Base-by-base conservation (phyloP, 2,888 invertebrate species). In the Ctenicera cuprea region DNA sequence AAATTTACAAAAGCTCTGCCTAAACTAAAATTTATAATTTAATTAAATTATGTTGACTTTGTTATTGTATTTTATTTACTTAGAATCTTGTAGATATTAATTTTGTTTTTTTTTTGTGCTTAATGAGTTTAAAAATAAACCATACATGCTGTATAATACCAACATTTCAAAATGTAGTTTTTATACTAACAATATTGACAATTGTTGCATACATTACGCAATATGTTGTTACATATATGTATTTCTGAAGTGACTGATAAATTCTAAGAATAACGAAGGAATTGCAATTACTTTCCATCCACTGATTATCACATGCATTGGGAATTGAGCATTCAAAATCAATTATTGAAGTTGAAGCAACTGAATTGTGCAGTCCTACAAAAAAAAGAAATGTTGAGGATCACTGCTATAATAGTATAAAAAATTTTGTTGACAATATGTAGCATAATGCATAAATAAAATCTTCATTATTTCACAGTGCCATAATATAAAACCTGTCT, bases 221-320 rank as follows among this genome's bases (percentile, higher is more conserved):
- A 41, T 8, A 26, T 26, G 26, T 41, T n/a, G n/a, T n/a, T n/a
- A n/a, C n/a, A n/a, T 8, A n/a, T 41, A 41, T 22, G 11, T 26
- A 52, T n/a, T 16, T 37, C 14, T 11, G 38, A 59, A 59, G 18
- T 7, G 59, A 59, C 59, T 59, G 59, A 59, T 59, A 59, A 59
- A 59, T 59, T 59, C 16, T 59, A 59, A 59, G 59, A 20, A 20
- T 9, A 54, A 59, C 33, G 38, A 59, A 59, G 59, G 59, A 59
- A 59, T 59, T 59, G 59, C 41, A 59, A 20, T 16, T n/a, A 38
- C 18, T 41, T 54, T 59, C 59, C 59, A 37, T 59, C 59, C 59
- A 59, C 38, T 41, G 54, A 59, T 20, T 59, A 14, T 22, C 37
- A 38, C 38, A 59, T 37, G 59, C 59, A 18, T 41, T 41, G 14